Conservation (phyloP, 2,888 invertebrate genomes). For the Sepioteuthis lessoniana region DNA sequence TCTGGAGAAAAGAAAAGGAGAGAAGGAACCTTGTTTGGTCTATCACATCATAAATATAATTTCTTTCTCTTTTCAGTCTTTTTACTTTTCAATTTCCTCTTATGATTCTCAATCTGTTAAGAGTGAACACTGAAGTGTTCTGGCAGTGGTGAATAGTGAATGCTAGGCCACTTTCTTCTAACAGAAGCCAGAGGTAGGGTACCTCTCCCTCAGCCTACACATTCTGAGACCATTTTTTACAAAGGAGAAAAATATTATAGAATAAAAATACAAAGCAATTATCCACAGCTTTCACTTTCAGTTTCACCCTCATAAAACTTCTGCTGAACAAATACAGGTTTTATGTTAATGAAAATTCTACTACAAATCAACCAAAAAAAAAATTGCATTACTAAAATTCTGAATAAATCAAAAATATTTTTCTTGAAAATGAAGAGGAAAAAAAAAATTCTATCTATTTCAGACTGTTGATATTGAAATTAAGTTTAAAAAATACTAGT, state of each 20-base stretch:
- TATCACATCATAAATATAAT: conserved; percentile 20
- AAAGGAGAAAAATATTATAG: background rate
- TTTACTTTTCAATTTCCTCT: conserved; percentile 16
- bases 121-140: conserved; percentile 33
- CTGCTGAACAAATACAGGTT: background rate
- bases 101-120: conserved; percentile 1
- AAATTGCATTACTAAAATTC: background rate
- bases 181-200: background rate
- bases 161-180: background rate
- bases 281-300: background rate
- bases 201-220: background rate
- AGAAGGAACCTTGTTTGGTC: background rate
- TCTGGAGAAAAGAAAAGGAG: background rate
- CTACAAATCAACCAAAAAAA: no score
- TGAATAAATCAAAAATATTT: background rate
- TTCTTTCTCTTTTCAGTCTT: background rate
- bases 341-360: background rate
- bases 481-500: no score
- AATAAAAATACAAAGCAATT: background rate
- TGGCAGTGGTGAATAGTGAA: conserved; percentile 20
- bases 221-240: conserved; percentile 33
- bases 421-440: background rate
- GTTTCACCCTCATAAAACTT: background rate
- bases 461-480: background rate
- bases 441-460: background rate